phyloP scores from a whole-genome alignment of 2,113 vertebrate species.

The Microcebus ravelobensis region DNA sequence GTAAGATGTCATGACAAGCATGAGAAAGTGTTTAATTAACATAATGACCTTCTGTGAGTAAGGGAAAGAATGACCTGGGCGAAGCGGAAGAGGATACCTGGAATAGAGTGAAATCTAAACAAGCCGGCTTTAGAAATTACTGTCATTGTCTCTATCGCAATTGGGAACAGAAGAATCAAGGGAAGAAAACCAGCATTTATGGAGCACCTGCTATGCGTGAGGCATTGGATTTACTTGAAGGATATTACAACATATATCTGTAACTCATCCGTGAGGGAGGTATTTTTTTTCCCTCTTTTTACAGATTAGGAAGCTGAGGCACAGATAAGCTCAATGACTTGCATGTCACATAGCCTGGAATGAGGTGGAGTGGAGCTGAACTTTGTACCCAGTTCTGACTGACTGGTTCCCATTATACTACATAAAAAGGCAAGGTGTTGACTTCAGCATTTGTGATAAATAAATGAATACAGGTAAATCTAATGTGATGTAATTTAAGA shows the following conservation, averaged over 20 bases:
- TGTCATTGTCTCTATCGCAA: background rate
- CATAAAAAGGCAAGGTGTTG: background rate
- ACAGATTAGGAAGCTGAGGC: background rate
- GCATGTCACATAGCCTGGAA: background rate
- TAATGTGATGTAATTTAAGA: background rate
- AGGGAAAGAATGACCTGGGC: slow-evolving; percentile 54
- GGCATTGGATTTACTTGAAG: background rate
- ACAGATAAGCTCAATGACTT: background rate
- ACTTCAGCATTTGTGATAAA: slow-evolving; percentile 41
- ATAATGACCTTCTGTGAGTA: slow-evolving; percentile 74
- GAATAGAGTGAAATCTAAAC: slow-evolving; percentile 55
- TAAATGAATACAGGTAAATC: background rate
- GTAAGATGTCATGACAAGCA: slow-evolving; percentile 74
- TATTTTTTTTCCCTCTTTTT: background rate
- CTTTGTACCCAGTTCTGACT: background rate
- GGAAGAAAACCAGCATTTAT: background rate
- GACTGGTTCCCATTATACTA: background rate
- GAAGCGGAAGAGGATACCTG: slow-evolving; percentile 60
- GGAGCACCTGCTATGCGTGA: background rate
- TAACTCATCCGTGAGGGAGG: background rate
- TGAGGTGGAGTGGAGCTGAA: background rate
- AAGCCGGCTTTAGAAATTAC: slow-evolving; percentile 29
- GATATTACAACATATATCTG: background rate
- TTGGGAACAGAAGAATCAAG: background rate
- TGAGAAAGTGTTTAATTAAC: slow-evolving; percentile 81